Base-by-base conservation (phyloP, 2,888 invertebrate genomes). In the Oscheius sp. region DNA sequence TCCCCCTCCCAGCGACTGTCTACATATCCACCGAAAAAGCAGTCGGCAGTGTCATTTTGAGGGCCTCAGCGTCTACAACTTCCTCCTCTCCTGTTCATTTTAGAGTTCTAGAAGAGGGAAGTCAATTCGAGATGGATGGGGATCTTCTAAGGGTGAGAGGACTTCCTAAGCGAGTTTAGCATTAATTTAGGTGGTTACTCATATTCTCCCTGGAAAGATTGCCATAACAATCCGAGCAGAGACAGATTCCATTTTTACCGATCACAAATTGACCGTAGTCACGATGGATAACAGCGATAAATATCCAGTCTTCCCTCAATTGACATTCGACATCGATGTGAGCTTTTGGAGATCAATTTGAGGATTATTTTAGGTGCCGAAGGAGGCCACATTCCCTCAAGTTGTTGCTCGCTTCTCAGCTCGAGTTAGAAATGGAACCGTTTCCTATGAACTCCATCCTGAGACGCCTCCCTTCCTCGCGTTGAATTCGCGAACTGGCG, bases 241-340 rank as follows among this genome's bases (percentile, higher is more conserved):
- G 39, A 73, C 76, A 48, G 73, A 72, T 23, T 72, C 66, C 12
- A 15, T 64, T 12, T 52, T 50, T 29, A 34, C 23, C 33, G 64
- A 64, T 29, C 82, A 84, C 63, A 61, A 71, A 33, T 66, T 85
- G 6, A 71, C 72, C 20, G 69, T 85, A n/a, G 74, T 85, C 1
- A 81, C 82, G 10, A 85, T 86, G 84, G 72, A 74, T 0, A 82
- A 84, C 53, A 64, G 83, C 6, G 82, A 83, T 61, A 84, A 84
- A 39, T 85, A 83, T 65, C 85, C 85, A 10, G 84, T 85, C 20
- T 85, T 85, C 69, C 79, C 81, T 3, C 75, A 79, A 52, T 70
- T 85, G 10, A 79, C 80, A 17, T 85, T 86, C 45, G 81, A 85
- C 64, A 70, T 85, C 50, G 69, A 82, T 48, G 84, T 82, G 0